Conservation (phyloP, 2,797 vertebrate species). For the Phalloptychus januarius region DNA sequence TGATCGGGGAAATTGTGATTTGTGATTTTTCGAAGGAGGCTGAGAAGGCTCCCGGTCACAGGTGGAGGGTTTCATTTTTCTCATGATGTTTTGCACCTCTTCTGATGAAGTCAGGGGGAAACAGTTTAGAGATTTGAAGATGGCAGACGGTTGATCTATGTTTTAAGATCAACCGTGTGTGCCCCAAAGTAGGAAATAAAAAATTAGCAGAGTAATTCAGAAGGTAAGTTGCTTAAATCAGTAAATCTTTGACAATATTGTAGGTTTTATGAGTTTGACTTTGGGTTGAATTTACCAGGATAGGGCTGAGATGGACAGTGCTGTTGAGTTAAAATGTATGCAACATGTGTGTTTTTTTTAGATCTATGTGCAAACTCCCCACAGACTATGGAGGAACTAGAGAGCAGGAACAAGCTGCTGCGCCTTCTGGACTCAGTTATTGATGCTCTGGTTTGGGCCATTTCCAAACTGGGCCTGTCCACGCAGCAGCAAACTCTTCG, state of each 20-base stretch:
- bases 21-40: not conserved
- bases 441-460: slow-evolving; percentile 94
- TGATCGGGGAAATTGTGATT: not conserved
- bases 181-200: not conserved
- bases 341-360: slow-evolving; percentile 48
- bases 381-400: slow-evolving; percentile 82
- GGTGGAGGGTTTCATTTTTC: not conserved
- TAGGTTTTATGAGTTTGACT: not conserved
- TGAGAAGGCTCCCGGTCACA: not conserved
- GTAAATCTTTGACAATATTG: not conserved
- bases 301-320: not conserved
- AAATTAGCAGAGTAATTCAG: not conserved
- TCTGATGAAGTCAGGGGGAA: not conserved
- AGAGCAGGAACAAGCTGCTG: slow-evolving; percentile 88
- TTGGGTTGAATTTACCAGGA: not conserved
- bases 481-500: slow-evolving; percentile 90
- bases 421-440: slow-evolving; percentile 92
- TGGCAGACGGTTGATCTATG: not conserved
- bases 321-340: not conserved
- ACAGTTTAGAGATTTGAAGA: too few relatives aligned
- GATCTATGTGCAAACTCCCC: slow-evolving; percentile 83
- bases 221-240: not conserved
- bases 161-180: not conserved
- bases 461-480: slow-evolving; percentile 88
- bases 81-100: not conserved